Evolutionary conservation across 2,113 vertebrate genomes (phyloP).

Genomic region (Alethe castanea): DNA sequence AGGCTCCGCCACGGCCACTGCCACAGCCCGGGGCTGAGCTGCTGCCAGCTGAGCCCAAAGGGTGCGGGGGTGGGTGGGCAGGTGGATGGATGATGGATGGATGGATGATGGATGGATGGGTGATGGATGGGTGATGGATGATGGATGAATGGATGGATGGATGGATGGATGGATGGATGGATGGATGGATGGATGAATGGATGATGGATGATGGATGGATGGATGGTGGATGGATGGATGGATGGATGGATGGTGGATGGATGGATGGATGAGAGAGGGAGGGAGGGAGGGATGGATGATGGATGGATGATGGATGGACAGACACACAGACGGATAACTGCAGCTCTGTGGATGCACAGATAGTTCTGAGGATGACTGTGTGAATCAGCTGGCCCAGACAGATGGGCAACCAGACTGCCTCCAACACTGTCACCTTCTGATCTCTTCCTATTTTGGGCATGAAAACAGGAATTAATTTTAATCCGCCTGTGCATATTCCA

Average conservation of each 20-base stretch:
- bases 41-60: neutral
- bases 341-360: neutral
- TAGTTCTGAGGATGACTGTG: neutral
- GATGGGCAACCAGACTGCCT: neutral
- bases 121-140: too few relatives aligned
- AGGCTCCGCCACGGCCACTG: neutral
- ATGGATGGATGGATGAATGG: too few relatives aligned
- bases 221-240: neutral
- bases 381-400: neutral
- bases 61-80: rapidly evolving
- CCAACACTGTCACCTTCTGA: neutral
- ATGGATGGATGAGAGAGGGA: too few relatives aligned
- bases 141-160: too few relatives aligned
- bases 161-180: too few relatives aligned
- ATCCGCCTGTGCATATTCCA: neutral
- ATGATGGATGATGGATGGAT: neutral
- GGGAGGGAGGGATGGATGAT: too few relatives aligned
- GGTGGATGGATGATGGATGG: too few relatives aligned
- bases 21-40: rapidly evolving
- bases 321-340: rapidly evolving
- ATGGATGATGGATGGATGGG: too few relatives aligned
- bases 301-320: neutral
- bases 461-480: neutral
- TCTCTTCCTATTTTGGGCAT: neutral
- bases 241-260: too few relatives aligned